phyloP scores from a whole-genome alignment of 2,797 vertebrate species.

The Hirundo rustica region DNA sequence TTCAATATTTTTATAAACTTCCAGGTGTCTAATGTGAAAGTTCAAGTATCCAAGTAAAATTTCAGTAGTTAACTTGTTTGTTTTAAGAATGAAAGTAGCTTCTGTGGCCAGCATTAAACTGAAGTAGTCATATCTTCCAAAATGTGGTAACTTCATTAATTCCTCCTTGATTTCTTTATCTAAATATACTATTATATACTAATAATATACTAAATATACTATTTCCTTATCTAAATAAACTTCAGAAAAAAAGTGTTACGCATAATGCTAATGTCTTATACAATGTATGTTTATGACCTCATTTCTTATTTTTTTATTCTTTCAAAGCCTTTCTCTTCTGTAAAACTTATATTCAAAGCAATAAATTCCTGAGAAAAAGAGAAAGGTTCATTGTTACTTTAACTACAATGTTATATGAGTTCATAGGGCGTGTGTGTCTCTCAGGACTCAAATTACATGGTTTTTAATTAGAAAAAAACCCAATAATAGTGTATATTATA shows the following conservation, averaged over 20 bases:
- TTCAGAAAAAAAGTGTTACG: neutral
- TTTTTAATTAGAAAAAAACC: conserved; percentile 36
- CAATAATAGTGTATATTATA: neutral
- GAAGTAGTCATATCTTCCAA: neutral
- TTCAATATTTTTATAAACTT: neutral
- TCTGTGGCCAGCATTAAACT: neutral
- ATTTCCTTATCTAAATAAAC: neutral
- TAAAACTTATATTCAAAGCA: neutral
- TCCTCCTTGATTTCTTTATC: neutral
- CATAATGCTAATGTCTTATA: neutral
- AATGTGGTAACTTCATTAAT: neutral
- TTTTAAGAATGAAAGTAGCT: neutral
- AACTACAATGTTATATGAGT: neutral
- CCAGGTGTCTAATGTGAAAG: neutral
- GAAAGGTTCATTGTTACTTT: neutral
- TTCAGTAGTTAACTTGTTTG: neutral
- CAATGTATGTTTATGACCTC: neutral
- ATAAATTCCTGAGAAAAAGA: neutral
- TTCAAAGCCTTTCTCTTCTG: neutral
- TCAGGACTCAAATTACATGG: conserved; percentile 33
- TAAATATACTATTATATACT: no score
- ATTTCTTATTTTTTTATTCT: neutral
- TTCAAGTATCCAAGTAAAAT: neutral
- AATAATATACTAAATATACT: no score
- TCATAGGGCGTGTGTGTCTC: fast-evolving